These are phyloP conservation scores for Parauchenoglanis punctatus DNA, from an alignment of 2,797 vertebrate species.

Conservation along the genomic window DNA sequence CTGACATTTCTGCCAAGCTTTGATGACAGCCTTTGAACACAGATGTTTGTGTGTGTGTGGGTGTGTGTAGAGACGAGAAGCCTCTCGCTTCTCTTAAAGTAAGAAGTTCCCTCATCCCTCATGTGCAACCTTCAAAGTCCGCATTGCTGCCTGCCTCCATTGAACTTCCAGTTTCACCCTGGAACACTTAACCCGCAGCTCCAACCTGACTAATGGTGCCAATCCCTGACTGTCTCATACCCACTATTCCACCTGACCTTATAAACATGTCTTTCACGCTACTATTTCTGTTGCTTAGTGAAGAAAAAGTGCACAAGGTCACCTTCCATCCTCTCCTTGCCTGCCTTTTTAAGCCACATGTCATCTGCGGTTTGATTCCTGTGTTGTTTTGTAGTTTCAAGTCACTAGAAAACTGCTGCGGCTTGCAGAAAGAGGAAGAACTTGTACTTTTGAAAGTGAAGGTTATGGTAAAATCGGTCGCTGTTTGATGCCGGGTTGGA, in stretches of 20 bases:
- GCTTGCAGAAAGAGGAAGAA: constrained; percentile 17
- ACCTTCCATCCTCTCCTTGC: neutral
- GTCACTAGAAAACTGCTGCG: constrained; percentile 27
- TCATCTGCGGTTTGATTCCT: constrained; percentile 17
- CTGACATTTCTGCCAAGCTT: constrained; percentile 82
- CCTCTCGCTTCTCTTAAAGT: neutral
- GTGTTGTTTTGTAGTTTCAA: constrained; percentile 14
- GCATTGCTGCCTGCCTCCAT: constrained; percentile 27
- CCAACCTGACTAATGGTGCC: neutral
- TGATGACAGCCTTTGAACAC: constrained; percentile 81
- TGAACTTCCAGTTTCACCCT: neutral
- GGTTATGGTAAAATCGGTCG: constrained; percentile 20
- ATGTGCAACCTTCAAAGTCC: constrained; percentile 53
- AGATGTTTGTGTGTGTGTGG: constrained; percentile 69
- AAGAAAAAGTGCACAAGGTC: constrained; percentile 6
- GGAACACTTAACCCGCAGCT: neutral
- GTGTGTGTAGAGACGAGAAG: constrained; percentile 65
- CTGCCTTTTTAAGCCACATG: neutral
- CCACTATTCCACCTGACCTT: constrained; percentile 26
- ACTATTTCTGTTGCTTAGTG: constrained; percentile 17
- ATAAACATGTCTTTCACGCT: constrained; percentile 65
- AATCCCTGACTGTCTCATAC: constrained; percentile 25
- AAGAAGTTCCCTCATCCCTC: constrained; percentile 17
- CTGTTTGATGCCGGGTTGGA: constrained; percentile 17
- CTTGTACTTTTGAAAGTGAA: constrained; percentile 19